phyloP scores from a whole-genome alignment of 2,797 vertebrate species.

The Darevskia nairensis region DNA sequence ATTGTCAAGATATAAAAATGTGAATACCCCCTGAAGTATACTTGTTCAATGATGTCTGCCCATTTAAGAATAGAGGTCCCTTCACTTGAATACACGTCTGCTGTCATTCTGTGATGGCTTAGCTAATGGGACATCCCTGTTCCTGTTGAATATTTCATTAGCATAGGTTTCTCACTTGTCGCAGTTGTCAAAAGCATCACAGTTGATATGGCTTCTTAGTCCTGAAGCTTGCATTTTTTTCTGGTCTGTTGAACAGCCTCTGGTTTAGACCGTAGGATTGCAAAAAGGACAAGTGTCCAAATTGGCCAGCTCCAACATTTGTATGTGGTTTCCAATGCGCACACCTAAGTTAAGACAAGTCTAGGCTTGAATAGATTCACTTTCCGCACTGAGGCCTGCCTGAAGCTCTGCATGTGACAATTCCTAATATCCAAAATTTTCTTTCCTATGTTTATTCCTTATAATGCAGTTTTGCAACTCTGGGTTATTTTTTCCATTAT shows the following conservation, averaged over 20 bases:
- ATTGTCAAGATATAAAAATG: slow-evolving; percentile 55
- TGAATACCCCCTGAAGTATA: background rate
- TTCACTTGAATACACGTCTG: slow-evolving; percentile 40
- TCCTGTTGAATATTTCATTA: slow-evolving; percentile 59
- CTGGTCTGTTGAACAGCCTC: background rate
- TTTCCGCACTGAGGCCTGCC: background rate
- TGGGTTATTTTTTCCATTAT: background rate
- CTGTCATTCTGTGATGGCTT: slow-evolving; percentile 50
- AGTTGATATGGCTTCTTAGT: slow-evolving; percentile 12
- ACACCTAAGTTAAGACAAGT: background rate
- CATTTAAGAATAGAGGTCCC: slow-evolving; percentile 26
- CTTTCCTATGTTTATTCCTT: background rate
- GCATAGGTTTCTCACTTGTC: slow-evolving; percentile 38
- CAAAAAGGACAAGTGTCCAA: background rate
- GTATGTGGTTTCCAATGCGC: background rate
- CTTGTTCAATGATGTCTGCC: slow-evolving; percentile 31
- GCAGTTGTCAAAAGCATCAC: slow-evolving; percentile 46
- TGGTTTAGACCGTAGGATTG: background rate
- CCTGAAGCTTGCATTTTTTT: slow-evolving; percentile 38
- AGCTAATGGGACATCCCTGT: slow-evolving; percentile 5
- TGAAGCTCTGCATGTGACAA: background rate
- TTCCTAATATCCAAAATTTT: background rate
- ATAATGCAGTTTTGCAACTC: background rate
- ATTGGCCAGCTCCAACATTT: background rate
- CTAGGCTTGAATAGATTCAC: background rate